A percentile compares a stretch with the other conserved stretches of the same genome.
phyloP scores from a whole-genome alignment of 2,888 invertebrate species.

The Digitonthophagus gazella region DNA sequence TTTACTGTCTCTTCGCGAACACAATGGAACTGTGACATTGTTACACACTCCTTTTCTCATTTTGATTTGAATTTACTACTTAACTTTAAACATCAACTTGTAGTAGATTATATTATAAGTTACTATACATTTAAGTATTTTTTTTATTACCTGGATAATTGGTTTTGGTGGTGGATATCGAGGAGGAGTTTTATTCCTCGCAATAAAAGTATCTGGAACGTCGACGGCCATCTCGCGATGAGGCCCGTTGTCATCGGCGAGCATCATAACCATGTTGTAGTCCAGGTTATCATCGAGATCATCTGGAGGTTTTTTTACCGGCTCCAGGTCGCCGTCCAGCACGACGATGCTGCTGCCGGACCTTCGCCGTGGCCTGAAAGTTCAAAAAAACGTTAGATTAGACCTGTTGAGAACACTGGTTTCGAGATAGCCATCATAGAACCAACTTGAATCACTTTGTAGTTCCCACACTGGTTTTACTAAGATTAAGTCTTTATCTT shows the following conservation, averaged over 20 bases:
- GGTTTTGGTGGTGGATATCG: constrained; percentile 82
- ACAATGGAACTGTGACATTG: neutral
- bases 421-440: too few species aligned
- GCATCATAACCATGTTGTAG: constrained; percentile 77
- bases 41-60: too few species aligned
- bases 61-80: too few species aligned
- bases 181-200: constrained; percentile 86
- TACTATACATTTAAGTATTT: too few species aligned
- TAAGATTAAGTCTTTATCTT: too few species aligned
- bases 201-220: constrained; percentile 92
- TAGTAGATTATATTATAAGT: too few species aligned
- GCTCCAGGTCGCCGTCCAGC: constrained; percentile 70
- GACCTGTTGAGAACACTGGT: too few species aligned
- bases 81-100: too few species aligned
- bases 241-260: constrained; percentile 88
- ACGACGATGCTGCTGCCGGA: constrained; percentile 81
- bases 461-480: too few species aligned
- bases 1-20: neutral
- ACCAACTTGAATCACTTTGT: too few species aligned
- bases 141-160: constrained; percentile 56
- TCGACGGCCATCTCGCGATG: constrained; percentile 99
- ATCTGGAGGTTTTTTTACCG: constrained; percentile 59
- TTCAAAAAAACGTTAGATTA: neutral
- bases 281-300: constrained; percentile 56
- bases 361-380: constrained; percentile 74